A percentile compares a stretch with the other conserved stretches of the same genome.
Evolutionary conservation across 2,113 vertebrate species (phyloP).

Genomic region (Chinchilla lanigera): DNA sequence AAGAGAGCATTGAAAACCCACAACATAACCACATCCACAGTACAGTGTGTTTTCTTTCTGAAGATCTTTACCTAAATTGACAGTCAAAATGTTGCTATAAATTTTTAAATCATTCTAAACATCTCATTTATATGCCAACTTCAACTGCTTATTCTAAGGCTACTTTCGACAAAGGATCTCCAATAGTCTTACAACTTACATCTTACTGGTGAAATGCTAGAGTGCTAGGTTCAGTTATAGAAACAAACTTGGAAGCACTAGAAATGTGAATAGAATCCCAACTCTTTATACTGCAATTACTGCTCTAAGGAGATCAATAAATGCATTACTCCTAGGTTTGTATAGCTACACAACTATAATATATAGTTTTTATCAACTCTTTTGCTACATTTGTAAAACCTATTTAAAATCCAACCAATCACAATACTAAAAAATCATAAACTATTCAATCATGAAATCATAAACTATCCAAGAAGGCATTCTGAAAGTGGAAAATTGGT

Average conservation of each 20-base stretch:
- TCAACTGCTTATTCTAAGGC: conserved; percentile 23
- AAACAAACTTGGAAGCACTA: not conserved
- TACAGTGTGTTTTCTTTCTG: conserved; percentile 45
- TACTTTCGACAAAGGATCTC: conserved; percentile 31
- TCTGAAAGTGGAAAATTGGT: conserved; percentile 66
- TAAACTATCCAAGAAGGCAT: conserved; percentile 71
- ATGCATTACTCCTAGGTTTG: conserved; percentile 53
- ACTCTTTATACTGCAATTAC: conserved; percentile 29
- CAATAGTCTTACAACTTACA: not conserved
- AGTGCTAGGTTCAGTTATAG: not conserved
- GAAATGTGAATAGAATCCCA: conserved; percentile 10
- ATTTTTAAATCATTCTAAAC: conserved; percentile 62
- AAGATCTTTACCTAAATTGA: conserved; percentile 56
- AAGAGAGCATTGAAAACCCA: conserved; percentile 2
- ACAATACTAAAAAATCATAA: conserved; percentile 75
- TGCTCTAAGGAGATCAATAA: conserved; percentile 64
- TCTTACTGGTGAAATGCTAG: not conserved
- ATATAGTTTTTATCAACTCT: conserved; percentile 61
- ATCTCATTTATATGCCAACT: conserved; percentile 54
- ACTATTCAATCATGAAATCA: conserved; percentile 73
- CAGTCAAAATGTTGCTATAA: conserved; percentile 43
- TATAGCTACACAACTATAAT: conserved; percentile 52
- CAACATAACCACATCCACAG: not conserved
- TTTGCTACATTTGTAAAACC: conserved; percentile 67
- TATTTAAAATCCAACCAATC: conserved; percentile 72